Conservation (phyloP, 2,113 vertebrate genomes). For the Hyla sarda region DNA sequence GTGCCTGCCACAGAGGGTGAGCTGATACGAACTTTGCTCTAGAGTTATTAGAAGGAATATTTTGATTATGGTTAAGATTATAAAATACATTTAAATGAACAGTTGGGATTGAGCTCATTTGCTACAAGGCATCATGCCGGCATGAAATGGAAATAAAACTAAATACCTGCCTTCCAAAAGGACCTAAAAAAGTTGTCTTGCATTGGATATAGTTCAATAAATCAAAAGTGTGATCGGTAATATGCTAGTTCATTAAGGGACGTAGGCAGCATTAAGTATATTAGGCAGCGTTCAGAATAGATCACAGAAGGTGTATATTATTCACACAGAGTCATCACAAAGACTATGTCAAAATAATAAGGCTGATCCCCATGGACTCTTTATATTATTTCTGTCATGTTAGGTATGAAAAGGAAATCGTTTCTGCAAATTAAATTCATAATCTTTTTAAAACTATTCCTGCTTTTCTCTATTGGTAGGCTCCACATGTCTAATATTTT, state of each 20-base stretch:
- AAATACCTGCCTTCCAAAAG: slow-evolving; percentile 18
- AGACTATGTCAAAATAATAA: slow-evolving; percentile 46
- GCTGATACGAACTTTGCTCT: no score
- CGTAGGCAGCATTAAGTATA: slow-evolving; percentile 34
- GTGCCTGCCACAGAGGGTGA: no score
- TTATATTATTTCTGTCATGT: slow-evolving; percentile 51
- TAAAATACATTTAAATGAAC: slow-evolving; percentile 22
- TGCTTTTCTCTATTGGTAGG: slow-evolving; percentile 33
- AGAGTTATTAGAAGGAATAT: no score
- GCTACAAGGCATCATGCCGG: slow-evolving; percentile 21
- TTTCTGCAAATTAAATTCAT: slow-evolving; percentile 42
- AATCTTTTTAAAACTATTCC: slow-evolving; percentile 55
- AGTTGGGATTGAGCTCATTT: slow-evolving; percentile 27
- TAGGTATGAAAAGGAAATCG: slow-evolving; percentile 37
- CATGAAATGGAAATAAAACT: not conserved
- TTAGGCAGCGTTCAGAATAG: slow-evolving; percentile 39
- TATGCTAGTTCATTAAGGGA: slow-evolving; percentile 42
- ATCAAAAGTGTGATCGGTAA: slow-evolving; percentile 24
- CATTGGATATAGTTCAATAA: slow-evolving; percentile 36
- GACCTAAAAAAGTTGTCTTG: slow-evolving; percentile 1
- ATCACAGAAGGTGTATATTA: slow-evolving; percentile 47
- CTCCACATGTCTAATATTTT: slow-evolving; percentile 48
- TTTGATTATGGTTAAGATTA: slow-evolving; percentile 5
- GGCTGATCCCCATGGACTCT: slow-evolving; percentile 45
- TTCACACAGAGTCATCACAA: slow-evolving; percentile 49